Base-by-base conservation (phyloP, 2,888 invertebrate species). In the Sialis fuliginosa region DNA sequence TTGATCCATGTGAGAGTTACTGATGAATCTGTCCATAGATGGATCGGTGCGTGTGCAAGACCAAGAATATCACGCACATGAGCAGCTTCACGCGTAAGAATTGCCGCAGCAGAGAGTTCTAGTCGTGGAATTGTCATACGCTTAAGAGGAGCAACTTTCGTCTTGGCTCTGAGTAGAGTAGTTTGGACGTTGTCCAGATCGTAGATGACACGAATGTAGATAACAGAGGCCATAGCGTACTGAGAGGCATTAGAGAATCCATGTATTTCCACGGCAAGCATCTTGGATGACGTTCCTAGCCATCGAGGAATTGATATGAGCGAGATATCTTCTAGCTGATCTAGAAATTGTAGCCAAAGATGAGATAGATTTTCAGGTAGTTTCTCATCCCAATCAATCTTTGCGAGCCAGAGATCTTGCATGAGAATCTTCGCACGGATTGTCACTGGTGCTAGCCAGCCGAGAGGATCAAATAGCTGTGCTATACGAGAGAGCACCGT, bases 221-320 rank as follows among this genome's bases (percentile, higher is more conserved):
- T 2, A 35, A 35, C 35, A 47, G 22, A 2, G 2, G 22, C 22
- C 22, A 22, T 22, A 2, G 22, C 22, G 22, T 22, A 22, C 4
- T 22, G 22, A 22, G 22, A 22, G 22, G 22, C 22, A 22, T 22
- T 4, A 22, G 22, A 22, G 22, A 22, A 22, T 22, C 47, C 49
- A 44, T 49, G 49, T 5, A 47, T 40, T 30, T 47, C 44, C 8
- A 41, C 33, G 5, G 47, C 13, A 10, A 35, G 35, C 9, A 6
- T 7, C 2, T 47, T 6, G 10, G 44, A 6, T 6, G 30, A 12
- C 6, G 31, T 33, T 8, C 22, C 40, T 7, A 47, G 7, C 47
- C 49, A 49, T n/a, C 49, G 47, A 30, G 48, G 48, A 5, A 48
- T 40, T 1, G 45, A 46, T 1, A 46, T 10, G 5, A 12, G 22